Percentiles rank a stretch among this genome's conserved stretches.
phyloP scores from a whole-genome alignment of 1,140 invertebrate genomes.

The Mamestra configurata region DNA sequence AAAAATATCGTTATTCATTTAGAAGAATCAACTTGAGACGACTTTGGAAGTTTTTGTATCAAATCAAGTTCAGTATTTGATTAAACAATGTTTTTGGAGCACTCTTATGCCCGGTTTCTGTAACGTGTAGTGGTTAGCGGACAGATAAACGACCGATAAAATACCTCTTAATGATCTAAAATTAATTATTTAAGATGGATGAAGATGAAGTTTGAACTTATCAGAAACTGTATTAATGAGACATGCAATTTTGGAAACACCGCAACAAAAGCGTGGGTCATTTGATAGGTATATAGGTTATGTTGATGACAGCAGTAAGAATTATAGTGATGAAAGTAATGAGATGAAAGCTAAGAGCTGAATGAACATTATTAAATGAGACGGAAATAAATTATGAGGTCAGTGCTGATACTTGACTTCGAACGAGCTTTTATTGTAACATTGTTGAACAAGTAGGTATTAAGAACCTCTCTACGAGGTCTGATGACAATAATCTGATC shows the following conservation, averaged over 20 bases:
- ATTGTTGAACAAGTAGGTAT: not conserved
- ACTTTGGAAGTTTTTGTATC: slow-evolving; percentile 17
- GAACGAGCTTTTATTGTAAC: slow-evolving; percentile 1
- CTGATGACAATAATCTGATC: not conserved
- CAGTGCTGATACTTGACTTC: not conserved
- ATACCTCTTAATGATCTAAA: too few relatives aligned
- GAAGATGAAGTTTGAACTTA: too few relatives aligned
- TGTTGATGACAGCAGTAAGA: not conserved
- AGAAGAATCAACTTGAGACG: slow-evolving; percentile 27
- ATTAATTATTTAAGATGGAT: too few relatives aligned
- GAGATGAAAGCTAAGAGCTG: slow-evolving; percentile 2
- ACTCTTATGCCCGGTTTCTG: too few relatives aligned
- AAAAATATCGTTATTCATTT: slow-evolving; percentile 2
- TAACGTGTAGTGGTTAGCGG: too few relatives aligned
- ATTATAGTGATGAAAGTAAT: slow-evolving; percentile 26
- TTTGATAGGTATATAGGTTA: not conserved
- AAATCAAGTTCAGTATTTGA: not conserved
- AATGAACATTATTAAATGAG: slow-evolving; percentile 46
- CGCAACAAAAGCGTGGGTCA: not conserved
- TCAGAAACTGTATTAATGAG: not conserved
- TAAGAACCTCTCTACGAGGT: not conserved
- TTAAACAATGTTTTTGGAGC: not conserved
- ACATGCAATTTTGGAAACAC: not conserved
- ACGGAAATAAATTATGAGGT: slow-evolving; percentile 41
- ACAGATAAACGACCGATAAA: too few relatives aligned